phyloP scores from a whole-genome alignment of 1,140 invertebrate species.

The Lepidurus arcticus region DNA sequence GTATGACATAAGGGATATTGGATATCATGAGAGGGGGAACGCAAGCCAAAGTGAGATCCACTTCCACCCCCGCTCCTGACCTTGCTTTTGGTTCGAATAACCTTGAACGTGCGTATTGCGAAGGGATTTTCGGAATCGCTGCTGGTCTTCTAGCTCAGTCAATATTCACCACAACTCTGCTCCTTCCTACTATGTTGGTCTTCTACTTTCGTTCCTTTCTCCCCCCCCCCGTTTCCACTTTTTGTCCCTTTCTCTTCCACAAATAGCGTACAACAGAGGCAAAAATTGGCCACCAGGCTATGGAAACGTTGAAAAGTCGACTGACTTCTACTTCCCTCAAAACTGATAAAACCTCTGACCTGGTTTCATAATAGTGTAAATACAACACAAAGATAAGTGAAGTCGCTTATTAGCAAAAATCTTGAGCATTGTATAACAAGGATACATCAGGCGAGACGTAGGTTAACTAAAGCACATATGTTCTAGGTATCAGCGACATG shows the following conservation, averaged over 20 bases:
- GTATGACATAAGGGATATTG: neutral
- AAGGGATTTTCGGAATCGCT: neutral
- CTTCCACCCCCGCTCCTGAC: neutral
- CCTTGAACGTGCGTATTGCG: neutral
- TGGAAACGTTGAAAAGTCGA: conserved; percentile 4
- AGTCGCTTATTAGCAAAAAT: neutral
- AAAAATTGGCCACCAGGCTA: neutral
- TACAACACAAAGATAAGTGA: neutral
- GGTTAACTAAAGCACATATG: neutral
- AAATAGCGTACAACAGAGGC: conserved; percentile 1
- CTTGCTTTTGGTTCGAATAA: neutral
- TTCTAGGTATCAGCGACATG: neutral
- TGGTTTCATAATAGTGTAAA: neutral
- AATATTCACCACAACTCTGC: neutral
- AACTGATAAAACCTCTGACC: neutral
- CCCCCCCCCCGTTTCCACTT: neutral
- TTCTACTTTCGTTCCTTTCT: neutral
- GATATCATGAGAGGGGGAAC: neutral
- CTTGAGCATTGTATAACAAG: neutral
- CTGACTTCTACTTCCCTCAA: neutral
- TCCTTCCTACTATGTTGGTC: neutral
- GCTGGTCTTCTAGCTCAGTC: neutral
- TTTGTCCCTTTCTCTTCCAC: neutral
- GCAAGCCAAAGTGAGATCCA: neutral
- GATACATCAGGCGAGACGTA: neutral